Base-by-base conservation (phyloP, 1,140 invertebrate genomes). In the Scylla paramamosain region DNA sequence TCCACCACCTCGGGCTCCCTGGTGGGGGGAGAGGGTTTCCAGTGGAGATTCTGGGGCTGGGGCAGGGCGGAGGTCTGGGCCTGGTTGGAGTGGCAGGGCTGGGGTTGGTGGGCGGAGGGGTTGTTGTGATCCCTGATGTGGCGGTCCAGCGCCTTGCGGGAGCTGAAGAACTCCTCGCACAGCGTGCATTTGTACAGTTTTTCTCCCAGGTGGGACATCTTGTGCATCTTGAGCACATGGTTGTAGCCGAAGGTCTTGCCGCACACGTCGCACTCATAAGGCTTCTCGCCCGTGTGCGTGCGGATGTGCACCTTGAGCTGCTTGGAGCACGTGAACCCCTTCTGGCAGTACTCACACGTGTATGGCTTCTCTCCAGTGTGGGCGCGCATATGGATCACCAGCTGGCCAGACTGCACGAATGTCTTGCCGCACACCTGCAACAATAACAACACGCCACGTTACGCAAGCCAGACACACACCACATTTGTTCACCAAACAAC, bases 181-280 rank as follows among this genome's bases (percentile, higher is more conserved):
- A 99, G 98, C 0, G 98, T 99, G 97, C 98, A 99, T 96, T 99
- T 99, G 97, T 99, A 99, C 52, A 99, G 98, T 96, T 99, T 99
- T 96, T 99, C 98, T 0, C 98, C 98, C 96, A 98, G 99, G 97
- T 99, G 99, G 93, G 98, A 98, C n/a, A 99, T 98, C 95, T 98
- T 98, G 96, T 99, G 98, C 45, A 99, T 97, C 97, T 99, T 99
- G 32, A 99, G 97, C 0, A 99, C 98, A 96, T 99, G 98, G 96
- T 99, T 99, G 96, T 99, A 99, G 29, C 98, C 98, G 96, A 98
- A 98, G 0, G 98, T 98, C 96, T 99, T 98, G 89, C 98, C 98
- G 93, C 98, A 98, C 90, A 98, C 98, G 93, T 98, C 98, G 96
- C 98, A 98, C 1, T 97, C 97, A 96, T 98, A 98, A 0, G 98